Base-by-base conservation (phyloP, 2,113 vertebrate species). In the Macroglossus sobrinus region DNA sequence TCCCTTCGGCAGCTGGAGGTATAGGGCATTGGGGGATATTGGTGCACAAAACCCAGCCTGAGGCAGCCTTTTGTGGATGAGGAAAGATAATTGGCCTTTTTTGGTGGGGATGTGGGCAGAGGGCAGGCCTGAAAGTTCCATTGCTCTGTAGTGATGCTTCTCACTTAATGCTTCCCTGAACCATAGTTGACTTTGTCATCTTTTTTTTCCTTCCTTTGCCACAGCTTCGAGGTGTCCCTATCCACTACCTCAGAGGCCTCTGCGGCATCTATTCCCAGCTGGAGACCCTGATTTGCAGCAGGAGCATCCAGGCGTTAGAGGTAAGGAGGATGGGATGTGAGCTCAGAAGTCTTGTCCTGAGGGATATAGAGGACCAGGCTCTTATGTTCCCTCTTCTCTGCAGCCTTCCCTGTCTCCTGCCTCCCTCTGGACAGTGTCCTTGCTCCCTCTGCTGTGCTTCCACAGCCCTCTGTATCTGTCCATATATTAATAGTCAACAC, bases 1-100 rank as follows among this genome's bases (percentile, higher is more conserved):
- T 99, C 99, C 47, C 98, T 99, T 38, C 99, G 98, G 84, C 98
- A 97, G 97, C 98, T 99, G 96, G 99, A 99, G 99, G 99, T 99
- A 96, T 40, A 81, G 61, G 40, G 24, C 15, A 0, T 9, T 93
- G 66, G 69, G 61, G 38, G 30, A 40, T 40, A 22, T 28, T 21
- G 68, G n/a, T 59, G 43, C 21, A 11, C 28, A 82, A 50, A 89
- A 59, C 55, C 61, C 15, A 40, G 9, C 30, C 50, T 4, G 22
- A 43, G 47, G 33, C 45, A 66, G 74, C 24, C 68, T 13, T 64
- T 68, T 71, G 47, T 76, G 64, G 38, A 24, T 59, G 33, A 28
- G 30, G 30, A 59, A 30, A 35, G 45, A 72, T 59, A 91, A 50
- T 10, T 7, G 72, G 33, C 38, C 57, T 84, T 43, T 89, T 82